Evolutionary conservation across 1,140 invertebrate species (phyloP).

Genomic region (Holotrichia oblita): DNA sequence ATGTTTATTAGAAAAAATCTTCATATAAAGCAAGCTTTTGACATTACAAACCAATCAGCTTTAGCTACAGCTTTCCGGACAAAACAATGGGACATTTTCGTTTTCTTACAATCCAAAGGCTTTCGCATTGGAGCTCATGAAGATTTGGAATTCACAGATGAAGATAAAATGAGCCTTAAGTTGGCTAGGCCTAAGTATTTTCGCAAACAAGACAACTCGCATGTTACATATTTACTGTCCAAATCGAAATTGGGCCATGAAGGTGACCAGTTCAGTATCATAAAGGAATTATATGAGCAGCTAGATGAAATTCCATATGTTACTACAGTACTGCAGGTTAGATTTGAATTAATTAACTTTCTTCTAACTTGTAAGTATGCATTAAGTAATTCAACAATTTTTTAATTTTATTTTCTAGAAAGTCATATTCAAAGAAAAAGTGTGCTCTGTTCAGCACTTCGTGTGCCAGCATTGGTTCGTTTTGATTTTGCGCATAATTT

Average conservation of each 20-base stretch:
- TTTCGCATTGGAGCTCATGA: not conserved
- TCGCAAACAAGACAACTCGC: not conserved
- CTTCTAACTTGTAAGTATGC: no score
- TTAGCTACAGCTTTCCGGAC: not conserved
- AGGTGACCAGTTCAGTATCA: not conserved
- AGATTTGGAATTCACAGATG: not conserved
- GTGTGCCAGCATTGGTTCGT: no score
- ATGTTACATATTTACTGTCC: not conserved
- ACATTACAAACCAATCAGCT: not conserved
- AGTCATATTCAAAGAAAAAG: no score
- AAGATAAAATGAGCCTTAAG: not conserved
- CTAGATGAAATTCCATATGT: constrained; percentile 1
- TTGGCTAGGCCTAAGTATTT: not conserved
- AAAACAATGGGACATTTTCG: not conserved
- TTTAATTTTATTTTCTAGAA: no score
- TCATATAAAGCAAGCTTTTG: not conserved
- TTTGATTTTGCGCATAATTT: no score
- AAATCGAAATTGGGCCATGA: not conserved
- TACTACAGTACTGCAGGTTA: not conserved
- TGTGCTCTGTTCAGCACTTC: no score
- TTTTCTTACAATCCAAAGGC: not conserved
- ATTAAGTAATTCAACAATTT: no score
- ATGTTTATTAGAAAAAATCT: not conserved
- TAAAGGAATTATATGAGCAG: not conserved
- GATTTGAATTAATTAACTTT: no score